Conservation (phyloP, 2,797 vertebrate genomes). For the Hemitrygon akajei region DNA sequence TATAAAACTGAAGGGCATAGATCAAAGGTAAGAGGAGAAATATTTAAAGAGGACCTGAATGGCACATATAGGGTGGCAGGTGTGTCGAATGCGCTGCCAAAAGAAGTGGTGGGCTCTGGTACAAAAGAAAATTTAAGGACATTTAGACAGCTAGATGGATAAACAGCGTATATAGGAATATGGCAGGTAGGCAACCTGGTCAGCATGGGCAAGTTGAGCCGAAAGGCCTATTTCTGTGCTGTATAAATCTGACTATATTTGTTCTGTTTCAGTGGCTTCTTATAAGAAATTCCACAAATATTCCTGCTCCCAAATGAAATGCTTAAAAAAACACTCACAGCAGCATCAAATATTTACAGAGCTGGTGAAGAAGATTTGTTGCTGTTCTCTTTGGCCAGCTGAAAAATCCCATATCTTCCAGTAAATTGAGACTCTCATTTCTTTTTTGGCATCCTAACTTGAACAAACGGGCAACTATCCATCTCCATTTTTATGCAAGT, state of each 20-base stretch:
- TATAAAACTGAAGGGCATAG: too few relatives aligned
- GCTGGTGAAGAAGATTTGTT: background rate
- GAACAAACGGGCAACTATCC: background rate
- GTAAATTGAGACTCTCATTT: background rate
- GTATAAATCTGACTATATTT: background rate
- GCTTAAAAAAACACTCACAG: background rate
- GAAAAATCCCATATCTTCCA: background rate
- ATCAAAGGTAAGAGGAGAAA: too few relatives aligned
- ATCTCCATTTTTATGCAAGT: background rate
- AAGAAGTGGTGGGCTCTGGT: too few relatives aligned
- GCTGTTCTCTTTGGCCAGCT: background rate
- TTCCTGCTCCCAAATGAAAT: constrained; percentile 5
- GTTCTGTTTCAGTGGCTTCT: background rate
- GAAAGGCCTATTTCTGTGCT: too few relatives aligned
- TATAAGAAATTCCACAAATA: background rate
- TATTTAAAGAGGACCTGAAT: too few relatives aligned
- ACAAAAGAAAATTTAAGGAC: too few relatives aligned
- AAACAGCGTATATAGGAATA: too few relatives aligned
- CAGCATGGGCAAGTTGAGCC: too few relatives aligned
- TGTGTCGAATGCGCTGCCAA: too few relatives aligned
- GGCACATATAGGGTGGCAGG: too few relatives aligned
- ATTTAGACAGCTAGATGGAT: too few relatives aligned
- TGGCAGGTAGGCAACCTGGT: too few relatives aligned
- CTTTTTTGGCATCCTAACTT: background rate
- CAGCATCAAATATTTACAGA: background rate